Percentiles rank a stretch among this genome's conserved stretches.
phyloP scores from a whole-genome alignment of 1,140 invertebrate species.

The Orussus abietinus region DNA sequence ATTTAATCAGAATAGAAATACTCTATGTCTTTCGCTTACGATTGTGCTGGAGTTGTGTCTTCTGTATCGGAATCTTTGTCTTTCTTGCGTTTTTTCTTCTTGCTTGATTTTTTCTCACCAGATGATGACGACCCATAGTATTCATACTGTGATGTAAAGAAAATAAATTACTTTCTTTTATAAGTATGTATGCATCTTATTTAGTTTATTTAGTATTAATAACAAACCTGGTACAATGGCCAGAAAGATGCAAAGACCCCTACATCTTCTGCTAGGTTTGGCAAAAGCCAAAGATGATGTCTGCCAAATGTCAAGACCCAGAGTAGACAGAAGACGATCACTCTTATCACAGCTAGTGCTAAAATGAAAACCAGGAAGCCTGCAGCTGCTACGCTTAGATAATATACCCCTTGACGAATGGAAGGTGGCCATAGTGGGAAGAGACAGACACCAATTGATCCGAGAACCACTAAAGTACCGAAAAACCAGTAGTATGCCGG shows the following conservation, averaged over 20 bases:
- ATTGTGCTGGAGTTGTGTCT: constrained; percentile 34
- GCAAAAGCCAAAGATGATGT: constrained; percentile 95
- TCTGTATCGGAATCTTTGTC: constrained; percentile 73
- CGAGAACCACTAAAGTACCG: constrained; percentile 86
- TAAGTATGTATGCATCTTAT: no score
- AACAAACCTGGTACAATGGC: constrained; percentile 94
- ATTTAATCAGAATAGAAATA: no score
- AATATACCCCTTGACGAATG: constrained; percentile 94
- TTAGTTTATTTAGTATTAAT: constrained; percentile 8
- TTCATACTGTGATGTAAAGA: constrained; percentile 61
- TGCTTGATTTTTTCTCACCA: constrained; percentile 59
- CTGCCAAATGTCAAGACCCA: constrained; percentile 87
- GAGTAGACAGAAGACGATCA: constrained; percentile 88
- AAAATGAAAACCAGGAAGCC: constrained; percentile 93
- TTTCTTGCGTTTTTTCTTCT: constrained; percentile 73
- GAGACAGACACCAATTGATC: constrained; percentile 91
- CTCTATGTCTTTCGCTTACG: no score
- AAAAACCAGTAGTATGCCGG: constrained; percentile 95
- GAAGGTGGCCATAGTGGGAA: constrained; percentile 96
- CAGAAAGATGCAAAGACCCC: constrained; percentile 98
- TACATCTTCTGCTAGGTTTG: constrained; percentile 97
- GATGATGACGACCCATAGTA: constrained; percentile 63
- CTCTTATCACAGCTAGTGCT: constrained; percentile 78
- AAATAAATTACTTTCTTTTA: constrained; percentile 8
- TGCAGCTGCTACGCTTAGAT: constrained; percentile 90